phyloP scores from a whole-genome alignment of 53 echinoderm and acorn worm species.

The Luidia sarsii region DNA sequence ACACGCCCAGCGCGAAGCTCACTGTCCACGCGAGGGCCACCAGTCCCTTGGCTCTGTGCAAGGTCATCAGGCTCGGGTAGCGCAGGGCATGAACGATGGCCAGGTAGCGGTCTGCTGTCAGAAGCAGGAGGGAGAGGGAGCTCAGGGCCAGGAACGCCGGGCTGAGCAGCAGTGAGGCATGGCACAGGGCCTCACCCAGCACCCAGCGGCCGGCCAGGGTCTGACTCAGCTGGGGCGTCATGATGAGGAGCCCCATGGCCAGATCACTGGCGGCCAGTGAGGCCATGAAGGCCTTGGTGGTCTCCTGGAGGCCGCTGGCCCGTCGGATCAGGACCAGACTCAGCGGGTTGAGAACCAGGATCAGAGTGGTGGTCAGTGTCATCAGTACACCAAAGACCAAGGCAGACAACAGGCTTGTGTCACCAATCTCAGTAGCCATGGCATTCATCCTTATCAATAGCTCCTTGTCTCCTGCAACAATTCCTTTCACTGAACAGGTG shows the following conservation, averaged over 20 bases:
- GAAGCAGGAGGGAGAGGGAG: not conserved
- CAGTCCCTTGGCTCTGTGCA: slow-evolving; percentile 14
- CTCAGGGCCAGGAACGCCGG: not conserved
- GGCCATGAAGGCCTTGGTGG: slow-evolving; percentile 21
- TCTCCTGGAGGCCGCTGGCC: slow-evolving; percentile 4
- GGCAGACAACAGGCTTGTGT: too few relatives aligned
- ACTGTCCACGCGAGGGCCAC: slow-evolving; percentile 12
- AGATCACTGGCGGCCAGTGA: slow-evolving; percentile 16
- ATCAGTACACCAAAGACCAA: not conserved
- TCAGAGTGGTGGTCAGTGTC: slow-evolving; percentile 2
- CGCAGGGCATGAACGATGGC: slow-evolving; percentile 38
- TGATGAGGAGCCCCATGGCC: not conserved
- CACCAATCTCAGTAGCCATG: too few relatives aligned
- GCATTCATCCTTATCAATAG: too few relatives aligned
- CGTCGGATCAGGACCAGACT: slow-evolving; percentile 17
- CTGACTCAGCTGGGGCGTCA: not conserved
- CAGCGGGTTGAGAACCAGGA: slow-evolving; percentile 17
- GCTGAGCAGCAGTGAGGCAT: not conserved
- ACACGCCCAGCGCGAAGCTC: not conserved
- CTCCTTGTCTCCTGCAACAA: too few relatives aligned
- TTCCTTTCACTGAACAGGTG: too few relatives aligned
- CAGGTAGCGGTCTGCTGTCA: slow-evolving; percentile 37
- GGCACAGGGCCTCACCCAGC: not conserved
- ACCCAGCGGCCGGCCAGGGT: not conserved
- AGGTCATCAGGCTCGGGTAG: slow-evolving; percentile 33